phyloP scores from a whole-genome alignment of 1,140 invertebrate species.

The Oryctes rhinoceros region DNA sequence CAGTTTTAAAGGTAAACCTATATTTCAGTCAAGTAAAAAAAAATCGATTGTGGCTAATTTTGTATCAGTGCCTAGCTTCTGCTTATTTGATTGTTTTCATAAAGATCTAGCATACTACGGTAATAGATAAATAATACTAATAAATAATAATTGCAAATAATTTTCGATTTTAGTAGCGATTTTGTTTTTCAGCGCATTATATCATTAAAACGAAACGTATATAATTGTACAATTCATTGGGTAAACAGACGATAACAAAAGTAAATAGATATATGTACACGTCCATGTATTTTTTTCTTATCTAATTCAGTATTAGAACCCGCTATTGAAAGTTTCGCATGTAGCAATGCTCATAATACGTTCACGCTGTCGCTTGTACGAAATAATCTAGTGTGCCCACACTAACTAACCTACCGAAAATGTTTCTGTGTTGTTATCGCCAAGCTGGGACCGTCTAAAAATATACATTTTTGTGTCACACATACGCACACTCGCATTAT shows the following conservation, averaged over 20 bases:
- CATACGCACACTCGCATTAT: neutral
- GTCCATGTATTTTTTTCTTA: constrained; percentile 21
- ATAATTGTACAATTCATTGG: constrained; percentile 33
- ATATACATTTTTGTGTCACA: constrained; percentile 35
- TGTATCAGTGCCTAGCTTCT: too few relatives aligned
- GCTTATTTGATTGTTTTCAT: too few relatives aligned
- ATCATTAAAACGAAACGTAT: constrained; percentile 1
- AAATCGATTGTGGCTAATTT: too few relatives aligned
- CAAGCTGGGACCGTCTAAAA: constrained; percentile 27
- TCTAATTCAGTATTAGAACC: constrained; percentile 11
- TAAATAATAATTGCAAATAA: neutral
- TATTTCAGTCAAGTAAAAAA: too few relatives aligned
- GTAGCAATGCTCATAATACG: neutral
- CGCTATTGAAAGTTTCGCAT: neutral
- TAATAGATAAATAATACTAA: too few relatives aligned
- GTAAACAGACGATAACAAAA: constrained; percentile 28
- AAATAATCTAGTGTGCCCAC: constrained; percentile 24
- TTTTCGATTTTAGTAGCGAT: neutral
- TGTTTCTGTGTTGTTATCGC: constrained; percentile 34
- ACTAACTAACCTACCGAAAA: constrained; percentile 37
- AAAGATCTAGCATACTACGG: too few relatives aligned
- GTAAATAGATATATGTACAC: constrained; percentile 17
- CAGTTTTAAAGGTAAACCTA: too few relatives aligned
- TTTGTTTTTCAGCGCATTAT: neutral
- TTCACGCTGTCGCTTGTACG: neutral